A percentile compares a stretch with the other conserved stretches of the same genome.
phyloP scores from a whole-genome alignment of 2,888 invertebrate species.

The Halocaridina rubra region DNA sequence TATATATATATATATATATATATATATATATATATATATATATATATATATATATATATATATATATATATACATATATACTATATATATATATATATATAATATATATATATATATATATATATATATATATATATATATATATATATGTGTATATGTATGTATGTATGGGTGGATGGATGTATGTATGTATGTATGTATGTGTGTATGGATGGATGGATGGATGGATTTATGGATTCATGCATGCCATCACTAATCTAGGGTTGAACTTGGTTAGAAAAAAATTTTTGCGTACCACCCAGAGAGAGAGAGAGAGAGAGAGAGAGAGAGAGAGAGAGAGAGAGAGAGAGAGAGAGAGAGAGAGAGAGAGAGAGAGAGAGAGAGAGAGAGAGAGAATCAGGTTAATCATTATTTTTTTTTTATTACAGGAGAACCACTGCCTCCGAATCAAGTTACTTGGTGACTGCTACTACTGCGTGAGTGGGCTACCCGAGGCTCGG shows the following conservation, averaged over 20 bases:
- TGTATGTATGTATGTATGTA: background rate
- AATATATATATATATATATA: conserved; percentile 6
- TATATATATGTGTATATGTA: background rate
- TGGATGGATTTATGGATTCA: background rate
- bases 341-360: background rate
- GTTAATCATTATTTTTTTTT: background rate
- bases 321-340: background rate
- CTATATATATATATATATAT: conserved; percentile 9
- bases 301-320: background rate
- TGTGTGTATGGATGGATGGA: background rate
- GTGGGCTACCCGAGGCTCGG: conserved; percentile 91
- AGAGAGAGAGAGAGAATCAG: background rate
- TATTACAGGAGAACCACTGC: background rate
- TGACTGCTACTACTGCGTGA: conserved; percentile 97
- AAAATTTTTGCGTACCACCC: too few relatives aligned
- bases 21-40: background rate
- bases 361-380: conserved; percentile 1
- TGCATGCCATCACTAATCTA: too few relatives aligned
- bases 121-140: conserved; percentile 9
- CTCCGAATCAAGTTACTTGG: conserved; percentile 88
- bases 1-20: background rate
- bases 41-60: background rate
- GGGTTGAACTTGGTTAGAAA: background rate
- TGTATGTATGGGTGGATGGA: background rate
- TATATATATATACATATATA: background rate